These are phyloP conservation scores for Chloroceryle aenea DNA, from an alignment of 2,113 vertebrate species.

Conservation along the genomic window DNA sequence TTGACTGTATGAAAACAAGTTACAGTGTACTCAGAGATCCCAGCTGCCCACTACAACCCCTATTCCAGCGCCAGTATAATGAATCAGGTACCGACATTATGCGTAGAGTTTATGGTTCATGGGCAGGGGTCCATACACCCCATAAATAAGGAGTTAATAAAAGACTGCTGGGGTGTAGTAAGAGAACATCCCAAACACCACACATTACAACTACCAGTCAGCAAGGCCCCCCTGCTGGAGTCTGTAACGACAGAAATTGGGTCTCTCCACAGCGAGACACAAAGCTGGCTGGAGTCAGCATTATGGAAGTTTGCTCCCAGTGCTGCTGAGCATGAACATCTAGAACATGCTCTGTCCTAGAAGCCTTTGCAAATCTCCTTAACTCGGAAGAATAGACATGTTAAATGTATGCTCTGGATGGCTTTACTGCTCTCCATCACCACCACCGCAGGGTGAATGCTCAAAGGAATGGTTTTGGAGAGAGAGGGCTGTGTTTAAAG, in stretches of 20 bases:
- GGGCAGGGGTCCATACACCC: neutral
- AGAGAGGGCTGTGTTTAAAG: neutral
- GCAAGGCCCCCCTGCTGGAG: neutral
- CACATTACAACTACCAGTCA: neutral
- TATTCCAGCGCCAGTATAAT: neutral
- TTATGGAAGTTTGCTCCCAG: neutral
- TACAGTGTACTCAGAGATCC: neutral
- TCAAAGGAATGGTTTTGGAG: neutral
- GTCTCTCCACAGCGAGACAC: neutral
- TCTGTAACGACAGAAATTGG: neutral
- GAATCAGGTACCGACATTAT: rapidly evolving
- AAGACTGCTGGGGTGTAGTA: neutral
- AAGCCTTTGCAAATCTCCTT: neutral
- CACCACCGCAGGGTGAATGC: neutral
- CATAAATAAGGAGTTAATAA: neutral
- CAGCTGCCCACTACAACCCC: neutral
- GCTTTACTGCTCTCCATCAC: neutral
- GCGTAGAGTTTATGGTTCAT: rapidly evolving
- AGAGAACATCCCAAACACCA: neutral
- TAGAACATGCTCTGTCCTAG: neutral
- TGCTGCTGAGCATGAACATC: neutral
- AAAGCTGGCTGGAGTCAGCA: neutral
- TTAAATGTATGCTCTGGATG: neutral
- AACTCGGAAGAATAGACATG: neutral
- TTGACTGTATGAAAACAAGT: neutral